phyloP scores from a whole-genome alignment of 2,113 vertebrate genomes.

The Corythaeola cristata region DNA sequence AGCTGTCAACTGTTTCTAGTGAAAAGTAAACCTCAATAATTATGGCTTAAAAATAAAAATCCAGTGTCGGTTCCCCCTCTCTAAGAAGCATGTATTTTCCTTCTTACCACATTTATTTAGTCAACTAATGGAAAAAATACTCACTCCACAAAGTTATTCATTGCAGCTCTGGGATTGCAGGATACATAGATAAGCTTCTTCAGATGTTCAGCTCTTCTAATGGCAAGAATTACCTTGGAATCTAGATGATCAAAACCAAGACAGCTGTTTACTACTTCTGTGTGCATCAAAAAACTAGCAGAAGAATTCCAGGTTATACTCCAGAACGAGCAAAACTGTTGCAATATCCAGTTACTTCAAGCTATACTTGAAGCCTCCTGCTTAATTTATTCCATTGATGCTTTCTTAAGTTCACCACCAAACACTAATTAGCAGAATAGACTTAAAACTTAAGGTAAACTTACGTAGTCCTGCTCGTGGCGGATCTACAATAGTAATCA shows the following conservation, averaged over 20 bases:
- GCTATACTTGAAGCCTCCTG: background rate
- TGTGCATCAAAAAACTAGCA: background rate
- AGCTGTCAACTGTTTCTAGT: background rate
- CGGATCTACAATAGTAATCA: conserved; percentile 89
- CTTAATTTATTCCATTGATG: background rate
- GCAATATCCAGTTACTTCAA: background rate
- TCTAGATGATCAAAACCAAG: conserved; percentile 72
- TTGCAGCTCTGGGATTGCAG: conserved; percentile 93
- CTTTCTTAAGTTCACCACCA: background rate
- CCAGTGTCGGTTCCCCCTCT: fast-evolving
- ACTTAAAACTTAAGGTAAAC: conserved; percentile 44
- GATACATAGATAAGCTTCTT: conserved; percentile 92
- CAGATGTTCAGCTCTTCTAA: conserved; percentile 89
- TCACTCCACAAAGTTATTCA: conserved; percentile 97
- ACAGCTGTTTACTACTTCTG: background rate
- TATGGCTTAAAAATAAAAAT: background rate
- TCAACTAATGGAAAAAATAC: conserved; percentile 51
- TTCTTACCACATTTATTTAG: background rate
- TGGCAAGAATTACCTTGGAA: conserved; percentile 92
- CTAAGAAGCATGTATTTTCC: fast-evolving
- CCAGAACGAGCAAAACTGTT: background rate
- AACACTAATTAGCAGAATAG: background rate
- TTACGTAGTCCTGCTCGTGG: conserved; percentile 94
- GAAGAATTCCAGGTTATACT: background rate
- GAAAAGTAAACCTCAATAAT: background rate